These are phyloP conservation scores for Eucidaris tribuloides DNA, from an alignment of 35 echinoderm and acorn worm species.

Conservation along the genomic window DNA sequence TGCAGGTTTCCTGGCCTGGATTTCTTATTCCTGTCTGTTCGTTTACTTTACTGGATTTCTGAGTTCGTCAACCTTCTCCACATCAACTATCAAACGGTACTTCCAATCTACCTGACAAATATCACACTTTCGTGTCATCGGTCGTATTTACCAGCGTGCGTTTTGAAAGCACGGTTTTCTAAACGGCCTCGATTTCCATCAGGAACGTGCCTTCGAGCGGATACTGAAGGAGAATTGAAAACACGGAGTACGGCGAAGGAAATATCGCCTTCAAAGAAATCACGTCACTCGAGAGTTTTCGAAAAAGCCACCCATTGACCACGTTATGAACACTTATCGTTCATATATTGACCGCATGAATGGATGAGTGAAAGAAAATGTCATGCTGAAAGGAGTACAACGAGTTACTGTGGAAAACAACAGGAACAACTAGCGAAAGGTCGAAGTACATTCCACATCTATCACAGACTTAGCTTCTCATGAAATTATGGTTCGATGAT, in stretches of 20 bases:
- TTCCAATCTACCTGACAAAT: neutral
- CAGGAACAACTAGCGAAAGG: constrained; percentile 63
- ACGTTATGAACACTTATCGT: constrained; percentile 47
- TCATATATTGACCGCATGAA: constrained; percentile 44
- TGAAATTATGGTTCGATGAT: neutral
- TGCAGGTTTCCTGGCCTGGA: neutral
- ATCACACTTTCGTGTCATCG: too few species aligned
- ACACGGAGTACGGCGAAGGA: constrained; percentile 60
- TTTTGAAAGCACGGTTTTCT: neutral
- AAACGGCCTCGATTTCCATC: neutral
- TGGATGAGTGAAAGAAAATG: constrained; percentile 45
- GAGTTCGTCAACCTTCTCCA: neutral
- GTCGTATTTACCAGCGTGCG: neutral
- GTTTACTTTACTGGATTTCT: neutral
- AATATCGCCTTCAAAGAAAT: constrained; percentile 37
- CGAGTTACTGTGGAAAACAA: neutral
- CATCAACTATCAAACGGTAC: neutral
- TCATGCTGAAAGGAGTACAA: constrained; percentile 35
- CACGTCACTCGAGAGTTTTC: constrained; percentile 24
- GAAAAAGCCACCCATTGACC: constrained; percentile 47
- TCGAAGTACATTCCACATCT: constrained; percentile 51
- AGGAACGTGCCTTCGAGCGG: constrained; percentile 26
- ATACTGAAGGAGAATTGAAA: constrained; percentile 36
- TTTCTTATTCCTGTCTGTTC: neutral
- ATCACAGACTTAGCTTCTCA: neutral